phyloP scores from a whole-genome alignment of 1,140 invertebrate species.

The Drosophila serrata region DNA sequence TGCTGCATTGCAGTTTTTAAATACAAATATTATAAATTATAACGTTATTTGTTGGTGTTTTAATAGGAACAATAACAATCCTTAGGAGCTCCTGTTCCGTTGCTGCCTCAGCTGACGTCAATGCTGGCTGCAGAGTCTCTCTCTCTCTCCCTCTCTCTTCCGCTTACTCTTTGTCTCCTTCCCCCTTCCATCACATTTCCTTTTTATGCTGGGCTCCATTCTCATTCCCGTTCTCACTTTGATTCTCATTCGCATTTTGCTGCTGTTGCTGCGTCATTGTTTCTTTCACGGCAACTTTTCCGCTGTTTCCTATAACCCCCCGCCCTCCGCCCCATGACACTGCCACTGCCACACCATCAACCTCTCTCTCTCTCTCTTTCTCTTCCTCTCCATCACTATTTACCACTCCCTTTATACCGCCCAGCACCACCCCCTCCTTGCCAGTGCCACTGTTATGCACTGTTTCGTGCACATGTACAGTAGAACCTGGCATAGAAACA shows the following conservation, averaged over 20 bases:
- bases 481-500: background rate
- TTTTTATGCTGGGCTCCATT: conserved; percentile 29
- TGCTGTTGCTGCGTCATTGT: conserved; percentile 43
- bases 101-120: conserved; percentile 15
- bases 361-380: conserved; percentile 17
- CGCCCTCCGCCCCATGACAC: too few relatives aligned
- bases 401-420: conserved; percentile 4
- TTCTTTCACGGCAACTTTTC: conserved; percentile 42
- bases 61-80: conserved; percentile 35
- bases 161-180: conserved; percentile 16
- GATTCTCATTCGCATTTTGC: conserved; percentile 35
- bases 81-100: conserved; percentile 42
- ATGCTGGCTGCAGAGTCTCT: conserved; percentile 21
- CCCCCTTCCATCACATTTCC: conserved; percentile 1
- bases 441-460: conserved; percentile 60
- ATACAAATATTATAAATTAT: background rate
- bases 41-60: background rate
- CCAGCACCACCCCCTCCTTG: conserved; percentile 9
- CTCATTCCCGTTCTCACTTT: conserved; percentile 27
- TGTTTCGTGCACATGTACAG: conserved; percentile 57
- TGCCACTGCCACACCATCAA: background rate
- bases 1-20: background rate
- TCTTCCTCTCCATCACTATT: conserved; percentile 19
- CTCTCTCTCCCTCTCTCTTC: too few relatives aligned
- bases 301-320: conserved; percentile 8